Conservation (phyloP, 2,113 vertebrate species). For the Onychostruthus taczanowskii region DNA sequence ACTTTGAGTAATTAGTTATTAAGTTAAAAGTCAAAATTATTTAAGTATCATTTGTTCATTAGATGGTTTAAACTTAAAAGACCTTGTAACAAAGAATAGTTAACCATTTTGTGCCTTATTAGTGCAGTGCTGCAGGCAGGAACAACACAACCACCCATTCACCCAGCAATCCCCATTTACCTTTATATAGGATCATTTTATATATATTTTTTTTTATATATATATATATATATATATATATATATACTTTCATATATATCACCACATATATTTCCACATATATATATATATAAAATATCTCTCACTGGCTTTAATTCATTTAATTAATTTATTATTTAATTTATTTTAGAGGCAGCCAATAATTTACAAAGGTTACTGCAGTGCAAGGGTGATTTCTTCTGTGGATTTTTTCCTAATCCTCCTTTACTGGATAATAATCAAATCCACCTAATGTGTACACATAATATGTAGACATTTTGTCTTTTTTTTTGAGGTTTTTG, state of each 20-base stretch:
- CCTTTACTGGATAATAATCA: not conserved
- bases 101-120: not conserved
- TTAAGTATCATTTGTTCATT: not conserved
- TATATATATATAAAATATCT: too few relatives aligned
- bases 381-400: not conserved
- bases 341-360: not conserved
- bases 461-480: not conserved
- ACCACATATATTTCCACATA: too few relatives aligned
- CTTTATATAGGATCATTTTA: not conserved
- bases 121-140: not conserved
- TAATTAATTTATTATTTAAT: not conserved
- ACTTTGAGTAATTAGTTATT: not conserved
- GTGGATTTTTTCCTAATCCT: not conserved
- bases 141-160: accelerated
- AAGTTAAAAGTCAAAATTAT: not conserved
- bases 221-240: too few relatives aligned
- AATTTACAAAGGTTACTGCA: not conserved
- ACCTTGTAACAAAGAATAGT: not conserved
- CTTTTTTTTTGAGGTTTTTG: not conserved
- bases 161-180: not conserved
- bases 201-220: too few relatives aligned
- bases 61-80: not conserved
- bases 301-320: not conserved
- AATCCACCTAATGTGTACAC: not conserved
- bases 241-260: not conserved